Conservation (phyloP, 2,797 vertebrate genomes). For the Orestias chungarensis region DNA sequence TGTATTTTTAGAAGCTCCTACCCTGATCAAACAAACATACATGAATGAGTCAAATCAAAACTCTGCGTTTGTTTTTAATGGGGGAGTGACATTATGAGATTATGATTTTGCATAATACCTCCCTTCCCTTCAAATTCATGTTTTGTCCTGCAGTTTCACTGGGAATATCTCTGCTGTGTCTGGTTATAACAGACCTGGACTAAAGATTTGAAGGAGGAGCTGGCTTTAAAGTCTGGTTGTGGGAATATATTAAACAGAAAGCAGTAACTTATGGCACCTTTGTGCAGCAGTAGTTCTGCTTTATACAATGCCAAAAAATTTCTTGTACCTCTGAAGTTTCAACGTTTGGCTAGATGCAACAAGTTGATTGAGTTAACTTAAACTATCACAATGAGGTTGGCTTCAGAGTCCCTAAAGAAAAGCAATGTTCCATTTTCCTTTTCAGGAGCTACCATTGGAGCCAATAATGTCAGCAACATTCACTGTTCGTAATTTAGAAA, state of each 20-base stretch:
- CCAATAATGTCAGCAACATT: background rate
- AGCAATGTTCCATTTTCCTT: background rate
- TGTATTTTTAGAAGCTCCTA: too few relatives aligned
- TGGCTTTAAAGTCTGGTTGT: background rate
- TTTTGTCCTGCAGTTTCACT: conserved; percentile 51
- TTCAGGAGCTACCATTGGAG: background rate
- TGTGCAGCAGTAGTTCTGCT: background rate
- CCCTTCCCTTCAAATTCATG: too few relatives aligned
- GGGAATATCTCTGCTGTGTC: background rate
- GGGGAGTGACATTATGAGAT: too few relatives aligned
- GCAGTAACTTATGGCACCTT: background rate
- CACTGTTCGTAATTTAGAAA: background rate
- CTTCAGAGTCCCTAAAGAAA: background rate
- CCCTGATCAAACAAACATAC: too few relatives aligned
- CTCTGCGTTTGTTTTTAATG: too few relatives aligned
- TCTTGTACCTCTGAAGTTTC: background rate
- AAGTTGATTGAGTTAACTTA: background rate
- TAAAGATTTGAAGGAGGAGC: conserved; percentile 3
- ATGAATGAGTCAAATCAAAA: too few relatives aligned
- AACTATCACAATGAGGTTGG: conserved; percentile 1
- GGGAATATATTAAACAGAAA: background rate
- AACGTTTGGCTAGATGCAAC: background rate
- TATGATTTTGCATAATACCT: too few relatives aligned
- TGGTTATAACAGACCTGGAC: background rate
- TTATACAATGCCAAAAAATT: background rate